Conservation (phyloP, 2,113 vertebrate genomes). For the Strix aluco region DNA sequence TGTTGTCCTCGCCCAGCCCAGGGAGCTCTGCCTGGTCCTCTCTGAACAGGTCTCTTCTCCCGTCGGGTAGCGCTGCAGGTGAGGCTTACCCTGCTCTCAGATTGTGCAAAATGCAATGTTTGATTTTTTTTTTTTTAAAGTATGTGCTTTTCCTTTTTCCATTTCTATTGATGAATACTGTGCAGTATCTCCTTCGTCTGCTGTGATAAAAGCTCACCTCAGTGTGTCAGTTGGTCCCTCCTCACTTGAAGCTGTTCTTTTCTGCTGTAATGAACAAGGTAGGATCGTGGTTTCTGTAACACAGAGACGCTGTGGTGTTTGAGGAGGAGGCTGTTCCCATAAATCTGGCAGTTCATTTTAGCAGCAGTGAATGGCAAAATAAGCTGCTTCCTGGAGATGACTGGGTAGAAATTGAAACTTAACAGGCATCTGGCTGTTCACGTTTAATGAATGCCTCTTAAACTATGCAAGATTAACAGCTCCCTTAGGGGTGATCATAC, state of each 20-base stretch:
- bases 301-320: neutral
- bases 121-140: accelerated
- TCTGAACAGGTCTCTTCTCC: accelerated
- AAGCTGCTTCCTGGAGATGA: neutral
- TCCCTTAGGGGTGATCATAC: neutral
- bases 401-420: neutral
- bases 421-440: neutral
- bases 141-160: neutral
- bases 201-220: neutral
- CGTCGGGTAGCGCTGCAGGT: accelerated
- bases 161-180: accelerated
- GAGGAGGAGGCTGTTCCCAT: neutral
- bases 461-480: neutral
- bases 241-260: neutral
- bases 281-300: neutral
- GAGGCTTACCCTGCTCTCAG: neutral
- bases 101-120: accelerated
- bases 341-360: neutral
- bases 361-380: neutral
- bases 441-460: neutral
- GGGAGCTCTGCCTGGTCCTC: neutral
- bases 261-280: accelerated
- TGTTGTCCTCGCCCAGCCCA: accelerated
- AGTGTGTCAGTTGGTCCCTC: accelerated
- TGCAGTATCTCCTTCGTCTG: accelerated